Evolutionary conservation across 1,140 invertebrate species (phyloP).

Genomic region (Bicyclus anynana): DNA sequence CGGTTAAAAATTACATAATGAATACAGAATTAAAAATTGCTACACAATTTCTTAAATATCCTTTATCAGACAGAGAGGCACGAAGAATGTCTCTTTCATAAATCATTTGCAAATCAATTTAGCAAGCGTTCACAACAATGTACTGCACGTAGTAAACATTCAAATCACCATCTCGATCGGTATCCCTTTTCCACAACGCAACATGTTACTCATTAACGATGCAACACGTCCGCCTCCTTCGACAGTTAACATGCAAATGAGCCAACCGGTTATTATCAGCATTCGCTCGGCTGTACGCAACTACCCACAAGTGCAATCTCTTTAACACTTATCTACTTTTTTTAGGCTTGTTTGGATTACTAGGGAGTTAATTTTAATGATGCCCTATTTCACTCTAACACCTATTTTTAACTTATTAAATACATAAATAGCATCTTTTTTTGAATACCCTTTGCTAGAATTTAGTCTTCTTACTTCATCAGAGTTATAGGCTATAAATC

Average conservation of each 20-base stretch:
- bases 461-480: too few relatives aligned
- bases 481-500: too few relatives aligned
- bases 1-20: too few relatives aligned
- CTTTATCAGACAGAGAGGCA: too few relatives aligned
- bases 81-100: neutral
- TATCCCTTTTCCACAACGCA: constrained; percentile 2
- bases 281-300: constrained; percentile 1
- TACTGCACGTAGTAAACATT: neutral
- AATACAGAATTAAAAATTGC: too few relatives aligned
- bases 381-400: too few relatives aligned
- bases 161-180: constrained; percentile 10
- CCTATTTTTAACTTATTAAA: too few relatives aligned
- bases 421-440: too few relatives aligned
- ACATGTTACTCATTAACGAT: constrained; percentile 17
- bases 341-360: too few relatives aligned
- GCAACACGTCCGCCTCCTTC: constrained; percentile 15
- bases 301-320: constrained; percentile 21
- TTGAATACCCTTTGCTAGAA: too few relatives aligned
- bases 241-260: constrained; percentile 37
- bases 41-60: too few relatives aligned
- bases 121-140: neutral
- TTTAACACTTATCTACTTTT: neutral
- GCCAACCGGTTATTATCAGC: constrained; percentile 8
- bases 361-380: too few relatives aligned
- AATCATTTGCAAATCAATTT: neutral